Evolutionary conservation across 2,113 vertebrate genomes (phyloP).

Genomic region (Gavia stellata): DNA sequence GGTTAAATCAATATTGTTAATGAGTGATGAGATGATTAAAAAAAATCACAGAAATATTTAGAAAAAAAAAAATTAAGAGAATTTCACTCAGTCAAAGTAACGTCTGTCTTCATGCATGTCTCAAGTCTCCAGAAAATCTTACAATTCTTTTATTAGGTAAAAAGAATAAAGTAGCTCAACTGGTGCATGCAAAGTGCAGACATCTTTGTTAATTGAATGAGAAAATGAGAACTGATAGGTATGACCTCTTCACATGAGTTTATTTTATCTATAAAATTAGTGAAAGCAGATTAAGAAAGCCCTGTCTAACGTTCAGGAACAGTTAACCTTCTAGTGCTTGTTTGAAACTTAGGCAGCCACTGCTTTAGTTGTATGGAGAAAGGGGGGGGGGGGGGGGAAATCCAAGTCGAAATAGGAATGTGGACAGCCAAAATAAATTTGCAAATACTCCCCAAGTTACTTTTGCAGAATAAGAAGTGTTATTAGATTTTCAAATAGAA

Average conservation of each 20-base stretch:
- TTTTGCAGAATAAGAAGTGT: background rate
- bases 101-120: background rate
- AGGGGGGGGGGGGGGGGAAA: too few species aligned
- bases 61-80: background rate
- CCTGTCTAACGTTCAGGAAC: background rate
- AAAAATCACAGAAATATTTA: background rate
- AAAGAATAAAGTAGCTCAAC: background rate
- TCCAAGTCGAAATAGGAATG: accelerated
- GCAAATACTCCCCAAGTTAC: background rate
- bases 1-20: background rate
- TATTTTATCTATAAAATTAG: background rate
- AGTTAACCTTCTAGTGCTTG: background rate
- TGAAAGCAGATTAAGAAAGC: background rate
- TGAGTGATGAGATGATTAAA: background rate
- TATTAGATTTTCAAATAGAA: background rate
- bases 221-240: background rate
- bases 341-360: background rate
- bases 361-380: background rate
- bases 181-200: background rate
- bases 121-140: background rate
- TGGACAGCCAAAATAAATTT: background rate
- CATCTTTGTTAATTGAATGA: background rate
- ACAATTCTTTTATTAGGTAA: background rate
- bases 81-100: background rate
- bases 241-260: background rate